These are phyloP conservation scores for Amphipoea oculea DNA, from an alignment of 2,888 invertebrate genomes.

Conservation along the genomic window DNA sequence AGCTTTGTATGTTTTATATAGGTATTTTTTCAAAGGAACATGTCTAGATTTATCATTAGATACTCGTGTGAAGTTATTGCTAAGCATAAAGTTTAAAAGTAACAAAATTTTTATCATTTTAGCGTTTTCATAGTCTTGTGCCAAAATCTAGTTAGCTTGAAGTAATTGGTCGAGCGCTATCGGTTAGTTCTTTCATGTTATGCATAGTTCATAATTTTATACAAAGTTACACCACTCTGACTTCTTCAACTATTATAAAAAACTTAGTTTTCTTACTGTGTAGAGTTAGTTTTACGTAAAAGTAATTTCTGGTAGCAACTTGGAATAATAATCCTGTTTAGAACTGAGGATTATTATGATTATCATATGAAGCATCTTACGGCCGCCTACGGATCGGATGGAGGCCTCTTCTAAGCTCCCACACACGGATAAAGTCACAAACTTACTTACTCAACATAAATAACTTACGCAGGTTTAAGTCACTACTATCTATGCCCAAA, in stretches of 20 bases:
- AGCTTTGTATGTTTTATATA: constrained; percentile 7
- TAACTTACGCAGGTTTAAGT: constrained; percentile 29
- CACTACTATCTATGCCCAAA: constrained; percentile 30
- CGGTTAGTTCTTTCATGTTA: constrained; percentile 4
- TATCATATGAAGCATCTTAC: constrained; percentile 48
- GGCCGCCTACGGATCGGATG: constrained; percentile 13
- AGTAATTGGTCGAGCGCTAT: constrained; percentile 28
- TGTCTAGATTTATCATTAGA: background rate
- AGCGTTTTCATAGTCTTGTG: background rate
- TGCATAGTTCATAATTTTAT: constrained; percentile 29
- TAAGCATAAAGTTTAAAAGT: constrained; percentile 8
- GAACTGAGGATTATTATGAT: constrained; percentile 39
- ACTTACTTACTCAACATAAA: constrained; percentile 40
- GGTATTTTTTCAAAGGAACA: background rate
- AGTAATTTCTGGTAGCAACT: constrained; percentile 19
- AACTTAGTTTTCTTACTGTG: background rate
- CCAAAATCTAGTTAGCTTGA: constrained; percentile 28
- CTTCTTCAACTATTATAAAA: constrained; percentile 14
- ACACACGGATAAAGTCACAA: constrained; percentile 41
- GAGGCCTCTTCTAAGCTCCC: constrained; percentile 38
- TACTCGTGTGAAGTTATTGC: constrained; percentile 4
- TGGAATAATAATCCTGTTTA: constrained; percentile 34
- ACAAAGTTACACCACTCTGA: constrained; percentile 6
- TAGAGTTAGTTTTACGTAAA: background rate
- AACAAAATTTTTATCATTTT: constrained; percentile 1